Conservation (phyloP, 1,140 invertebrate species). For the Lethrus apterus region DNA sequence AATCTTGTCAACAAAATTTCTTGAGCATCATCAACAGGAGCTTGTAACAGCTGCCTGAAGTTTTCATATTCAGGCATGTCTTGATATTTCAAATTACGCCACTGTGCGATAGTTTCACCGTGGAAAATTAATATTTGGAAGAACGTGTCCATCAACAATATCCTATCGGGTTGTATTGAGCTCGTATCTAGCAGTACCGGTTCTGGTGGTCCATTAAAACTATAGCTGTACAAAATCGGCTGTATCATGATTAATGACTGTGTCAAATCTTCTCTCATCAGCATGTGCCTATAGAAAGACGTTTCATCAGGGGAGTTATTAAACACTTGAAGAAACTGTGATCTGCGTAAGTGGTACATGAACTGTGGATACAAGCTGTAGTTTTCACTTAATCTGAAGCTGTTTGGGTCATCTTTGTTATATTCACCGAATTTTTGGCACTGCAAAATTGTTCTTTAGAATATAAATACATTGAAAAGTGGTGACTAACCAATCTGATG, state of each 20-base stretch:
- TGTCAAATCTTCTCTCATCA: conserved; percentile 94
- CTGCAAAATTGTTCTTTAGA: conserved; percentile 44
- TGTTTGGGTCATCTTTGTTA: conserved; percentile 93
- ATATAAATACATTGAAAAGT: not conserved
- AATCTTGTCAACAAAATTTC: conserved; percentile 93
- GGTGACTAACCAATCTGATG: conserved; percentile 76
- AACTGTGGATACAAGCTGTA: conserved; percentile 99
- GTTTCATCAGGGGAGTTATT: conserved; percentile 99
- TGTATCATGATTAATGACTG: conserved; percentile 99
- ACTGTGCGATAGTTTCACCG: conserved; percentile 97
- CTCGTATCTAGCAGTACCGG: conserved; percentile 95
- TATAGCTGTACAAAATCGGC: conserved; percentile 97
- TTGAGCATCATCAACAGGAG: conserved; percentile 94
- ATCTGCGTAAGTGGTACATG: conserved; percentile 97
- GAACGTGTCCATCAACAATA: conserved; percentile 99
- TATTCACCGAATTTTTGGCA: conserved; percentile 99
- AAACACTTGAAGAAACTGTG: conserved; percentile 99
- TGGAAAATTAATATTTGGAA: conserved; percentile 99
- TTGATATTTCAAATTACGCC: conserved; percentile 91
- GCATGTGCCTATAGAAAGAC: conserved; percentile 96
- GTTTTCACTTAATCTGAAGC: conserved; percentile 91
- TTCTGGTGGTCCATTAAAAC: conserved; percentile 95
- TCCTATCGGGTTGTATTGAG: conserved; percentile 94
- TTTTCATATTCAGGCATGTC: conserved; percentile 96
- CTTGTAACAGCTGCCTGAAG: conserved; percentile 92